Evolutionary conservation across 2,113 vertebrate genomes (phyloP).

Genomic region (Vulpes vulpes): DNA sequence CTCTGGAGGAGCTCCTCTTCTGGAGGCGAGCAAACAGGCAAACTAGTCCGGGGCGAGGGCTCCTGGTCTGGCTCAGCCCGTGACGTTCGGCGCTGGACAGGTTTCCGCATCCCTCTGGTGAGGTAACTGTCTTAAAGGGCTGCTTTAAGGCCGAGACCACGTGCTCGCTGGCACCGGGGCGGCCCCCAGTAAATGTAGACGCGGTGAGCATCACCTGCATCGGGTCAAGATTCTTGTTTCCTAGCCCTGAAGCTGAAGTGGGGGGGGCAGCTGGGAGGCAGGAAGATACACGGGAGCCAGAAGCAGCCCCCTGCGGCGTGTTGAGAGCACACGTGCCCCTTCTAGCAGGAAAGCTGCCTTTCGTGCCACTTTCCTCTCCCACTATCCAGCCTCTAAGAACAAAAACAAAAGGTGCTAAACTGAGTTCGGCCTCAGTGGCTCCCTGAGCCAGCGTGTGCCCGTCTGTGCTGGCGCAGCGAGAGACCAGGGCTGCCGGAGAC

Average conservation of each 20-base stretch:
- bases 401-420: not conserved
- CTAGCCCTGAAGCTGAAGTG: not conserved
- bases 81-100: fast-evolving
- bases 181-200: no score
- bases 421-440: not conserved
- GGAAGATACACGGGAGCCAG: fast-evolving
- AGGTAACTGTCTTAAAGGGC: fast-evolving
- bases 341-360: not conserved
- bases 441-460: fast-evolving
- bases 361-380: no score
- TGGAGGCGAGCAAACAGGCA: fast-evolving
- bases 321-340: fast-evolving
- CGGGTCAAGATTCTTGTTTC: not conserved
- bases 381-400: not conserved
- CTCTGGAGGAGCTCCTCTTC: fast-evolving
- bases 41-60: not conserved
- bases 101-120: not conserved
- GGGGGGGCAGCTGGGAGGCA: not conserved
- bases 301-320: fast-evolving
- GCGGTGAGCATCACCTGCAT: fast-evolving
- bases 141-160: not conserved
- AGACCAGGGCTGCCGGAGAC: not conserved
- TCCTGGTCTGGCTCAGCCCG: not conserved
- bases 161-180: fast-evolving
- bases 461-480: fast-evolving